Evolutionary conservation across 2,113 vertebrate genomes (phyloP), one percentile per base, ranked within the genome.

Genomic region (Dryoscopus gambensis): DNA sequence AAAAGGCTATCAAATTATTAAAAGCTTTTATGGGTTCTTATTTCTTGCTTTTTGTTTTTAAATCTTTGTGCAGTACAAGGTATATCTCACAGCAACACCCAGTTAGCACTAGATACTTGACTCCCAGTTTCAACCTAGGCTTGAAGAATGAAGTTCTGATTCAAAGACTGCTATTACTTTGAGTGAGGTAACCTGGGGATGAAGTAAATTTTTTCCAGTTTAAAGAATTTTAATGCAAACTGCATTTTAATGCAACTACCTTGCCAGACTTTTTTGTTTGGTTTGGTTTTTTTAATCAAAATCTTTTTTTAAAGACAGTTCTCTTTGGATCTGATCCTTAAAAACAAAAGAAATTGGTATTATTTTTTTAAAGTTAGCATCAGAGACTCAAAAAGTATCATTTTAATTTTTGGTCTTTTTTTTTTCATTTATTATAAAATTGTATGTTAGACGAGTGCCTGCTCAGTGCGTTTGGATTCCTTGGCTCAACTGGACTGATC

Each of bases 1-100:
- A 97, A 81, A 97, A 97, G 78, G 50, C 90, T 87, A 95, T 94
- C 80, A 95, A 91, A 97, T 97, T 96, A 98, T 96, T 97, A 94
- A 91, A 98, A 97, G 91, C 97, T 97, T 97, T 96, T 87, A 80
- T 39, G 62, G 53, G 24, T 92, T 96, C 56, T 84, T 90, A 74
- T 59, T 39, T 91, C 68, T 87, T 91, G 31, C 71, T 96, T 94
- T 80, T 95, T 90, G 50, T 59, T 94, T 89, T 95, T 28, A 97
- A 97, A 94, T 96, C 56, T 96, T 88, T 95, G n/a, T 84, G 59
- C 47, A 80, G 17, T 39, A 27, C 24, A 37, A 44, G 15, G 10
- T 71, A 6, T 31, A 71, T 74, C 68, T 95, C 65, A 95, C 42
- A 90, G 91, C 60, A 96, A 65, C 49, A 93, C 62, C 40, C 56